Base-by-base conservation (phyloP, 1,140 invertebrate genomes). In the Holotrichia oblita region DNA sequence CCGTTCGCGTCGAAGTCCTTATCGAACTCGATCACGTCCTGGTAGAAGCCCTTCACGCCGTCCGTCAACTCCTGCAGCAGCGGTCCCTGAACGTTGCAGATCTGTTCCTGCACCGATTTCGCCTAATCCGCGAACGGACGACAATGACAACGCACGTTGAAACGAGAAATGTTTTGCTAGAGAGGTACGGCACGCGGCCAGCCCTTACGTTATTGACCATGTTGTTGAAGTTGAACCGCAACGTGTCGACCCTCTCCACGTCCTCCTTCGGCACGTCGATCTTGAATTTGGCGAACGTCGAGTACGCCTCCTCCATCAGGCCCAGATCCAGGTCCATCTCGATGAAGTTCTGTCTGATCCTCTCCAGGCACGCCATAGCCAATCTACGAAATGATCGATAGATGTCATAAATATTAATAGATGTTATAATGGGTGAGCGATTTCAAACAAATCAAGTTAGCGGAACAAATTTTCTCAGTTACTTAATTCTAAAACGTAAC, bases 241-340 rank as follows among this genome's bases (percentile, higher is more conserved):
- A 87, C 34, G 92, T 92, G 81, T 96, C 93, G 12, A 95, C 93
- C 80, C 92, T 89, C 80, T 96, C 93, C 2, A 91, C 90, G 82
- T 97, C 95, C 79, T 96, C 94, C 82, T 92, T 91, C 0, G 92
- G 91, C 14, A 96, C 90, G 80, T 91, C 88, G 40, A 96, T 91
- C 27, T 93, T 89, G 85, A 94, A 94, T 82, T 91, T 91, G 14
- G 87, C 87, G 83, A 97, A 91, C 76, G 94, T 90, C 8, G 89
- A 88, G 84, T 96, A 97, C 3, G 93, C 93, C 85, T 96, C 93
- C 86, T 95, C 94, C 80, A 96, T 94, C 2, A 92, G 86, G 78
- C 89, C 90, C 40, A 96, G 85, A 82, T 91, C 90, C 88, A 93
- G 90, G 79, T 96, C 95, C 88, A 95, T 91, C 81, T 91, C 89